phyloP scores from a whole-genome alignment of 1,140 invertebrate genomes.

The Meloidogyne floridensis region DNA sequence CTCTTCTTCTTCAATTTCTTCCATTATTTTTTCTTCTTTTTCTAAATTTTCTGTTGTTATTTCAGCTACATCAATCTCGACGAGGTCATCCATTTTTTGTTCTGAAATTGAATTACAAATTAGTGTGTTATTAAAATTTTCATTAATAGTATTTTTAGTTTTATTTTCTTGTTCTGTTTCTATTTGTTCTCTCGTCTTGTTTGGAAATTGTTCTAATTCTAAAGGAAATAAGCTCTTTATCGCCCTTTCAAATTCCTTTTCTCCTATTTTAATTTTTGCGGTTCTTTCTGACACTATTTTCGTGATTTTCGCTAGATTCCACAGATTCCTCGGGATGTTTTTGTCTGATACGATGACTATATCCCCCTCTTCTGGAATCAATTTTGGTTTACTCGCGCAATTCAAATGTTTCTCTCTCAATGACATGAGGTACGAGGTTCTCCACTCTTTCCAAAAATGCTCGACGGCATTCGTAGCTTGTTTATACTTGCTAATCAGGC shows the following conservation, averaged over 20 bases:
- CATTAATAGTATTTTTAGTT: no score
- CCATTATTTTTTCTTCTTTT: no score
- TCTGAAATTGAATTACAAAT: no score
- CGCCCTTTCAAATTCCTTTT: not conserved
- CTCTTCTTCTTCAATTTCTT: no score
- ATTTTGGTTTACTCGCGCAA: not conserved
- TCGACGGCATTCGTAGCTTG: not conserved
- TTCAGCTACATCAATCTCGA: no score
- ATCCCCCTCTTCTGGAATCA: not conserved
- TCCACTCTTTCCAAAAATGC: constrained; percentile 8
- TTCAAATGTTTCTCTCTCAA: not conserved
- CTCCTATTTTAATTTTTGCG: not conserved
- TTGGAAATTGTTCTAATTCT: not conserved
- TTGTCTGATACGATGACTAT: not conserved
- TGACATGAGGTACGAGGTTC: not conserved
- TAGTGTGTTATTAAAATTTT: no score
- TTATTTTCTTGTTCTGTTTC: no score
- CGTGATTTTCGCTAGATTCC: not conserved
- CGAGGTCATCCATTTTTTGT: no score
- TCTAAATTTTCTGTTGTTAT: no score
- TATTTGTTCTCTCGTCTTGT: no score
- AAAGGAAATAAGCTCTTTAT: not conserved
- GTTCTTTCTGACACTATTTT: not conserved
- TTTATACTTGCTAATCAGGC: not conserved
- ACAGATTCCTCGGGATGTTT: not conserved